A percentile compares a stretch with the other conserved stretches of the same genome.
phyloP scores from a whole-genome alignment of 2,797 vertebrate species.

The Urosaurus nigricauda region DNA sequence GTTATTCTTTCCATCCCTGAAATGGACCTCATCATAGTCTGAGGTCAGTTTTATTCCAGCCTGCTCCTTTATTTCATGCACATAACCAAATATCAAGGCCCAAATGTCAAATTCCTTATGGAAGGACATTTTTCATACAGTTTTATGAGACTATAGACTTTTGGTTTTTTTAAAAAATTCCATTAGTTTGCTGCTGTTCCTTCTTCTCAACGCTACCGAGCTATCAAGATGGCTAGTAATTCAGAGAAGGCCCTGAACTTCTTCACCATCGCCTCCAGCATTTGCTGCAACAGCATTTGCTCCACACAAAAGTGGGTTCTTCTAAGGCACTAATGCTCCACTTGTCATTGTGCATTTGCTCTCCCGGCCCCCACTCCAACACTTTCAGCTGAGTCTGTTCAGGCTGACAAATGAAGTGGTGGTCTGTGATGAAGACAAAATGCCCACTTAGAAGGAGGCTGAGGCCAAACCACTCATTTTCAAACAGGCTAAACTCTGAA shows the following conservation, averaged over 20 bases:
- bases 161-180: neutral
- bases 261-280: neutral
- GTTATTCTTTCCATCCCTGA: neutral
- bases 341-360: neutral
- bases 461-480: constrained; percentile 47
- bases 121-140: too few species aligned
- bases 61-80: neutral
- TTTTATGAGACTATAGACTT: neutral
- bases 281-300: neutral
- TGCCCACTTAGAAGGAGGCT: constrained; percentile 55
- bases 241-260: neutral
- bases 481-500: constrained; percentile 37
- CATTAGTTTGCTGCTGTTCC: too few species aligned
- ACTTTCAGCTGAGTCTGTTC: constrained; percentile 46
- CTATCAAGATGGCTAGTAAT: neutral
- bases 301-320: neutral
- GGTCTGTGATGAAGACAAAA: constrained; percentile 73
- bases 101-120: neutral
- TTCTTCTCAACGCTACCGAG: neutral
- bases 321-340: neutral
- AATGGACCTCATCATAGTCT: neutral
- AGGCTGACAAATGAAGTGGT: constrained; percentile 71
- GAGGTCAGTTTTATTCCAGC: neutral
- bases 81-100: too few species aligned
- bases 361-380: neutral